Evolutionary conservation across 2,113 vertebrate species (phyloP), one percentile per base, ranked within the genome.

Genomic region (Notothenia coriiceps): DNA sequence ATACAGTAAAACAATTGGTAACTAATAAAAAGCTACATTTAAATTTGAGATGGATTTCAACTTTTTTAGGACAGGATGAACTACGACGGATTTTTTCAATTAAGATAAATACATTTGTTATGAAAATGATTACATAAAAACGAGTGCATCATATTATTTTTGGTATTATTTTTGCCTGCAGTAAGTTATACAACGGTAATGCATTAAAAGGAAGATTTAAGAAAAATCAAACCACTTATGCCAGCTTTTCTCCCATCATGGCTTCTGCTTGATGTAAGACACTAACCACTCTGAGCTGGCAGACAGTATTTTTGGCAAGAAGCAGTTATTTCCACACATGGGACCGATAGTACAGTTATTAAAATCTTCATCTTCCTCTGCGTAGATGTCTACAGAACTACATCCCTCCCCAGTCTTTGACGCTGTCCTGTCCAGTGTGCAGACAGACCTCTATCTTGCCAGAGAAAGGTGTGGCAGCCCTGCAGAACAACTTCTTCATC

Each of bases 401-500:
- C 89, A 98, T 98, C 90, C 97, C 97, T 2, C 95, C 96, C 1
- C 96, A 98, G 95, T 98, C 97, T 70, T 90, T 98, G 91, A 97
- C 97, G 0, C 94, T 98, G 70, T 98, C 97, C 57, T 98, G 97
- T 89, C 97, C 97, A 0, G 97, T 98, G 17, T 98, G 97, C 90
- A 94, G 97, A 67, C 98, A 98, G 94, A 98, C 97, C 0, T 99
- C 97, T 52, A 98, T 99, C 92, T 91, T 98, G 63, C 98, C 98
- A 0, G 97, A 98, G 88, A 97, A 96, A 80, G 98, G 98, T 0
- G 98, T 98, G 66, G 95, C 97, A 0, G 97, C 97, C 0, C 90
- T 98, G 29, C 98, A 98, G 94, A 98, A 98, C 91, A 98, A 98
- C 86, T 98, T 98, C 93, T 99, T 99, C 94, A 98, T 99, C 94